Base-by-base conservation (phyloP, 1,140 invertebrate species). In the Heliconius nattereri region DNA sequence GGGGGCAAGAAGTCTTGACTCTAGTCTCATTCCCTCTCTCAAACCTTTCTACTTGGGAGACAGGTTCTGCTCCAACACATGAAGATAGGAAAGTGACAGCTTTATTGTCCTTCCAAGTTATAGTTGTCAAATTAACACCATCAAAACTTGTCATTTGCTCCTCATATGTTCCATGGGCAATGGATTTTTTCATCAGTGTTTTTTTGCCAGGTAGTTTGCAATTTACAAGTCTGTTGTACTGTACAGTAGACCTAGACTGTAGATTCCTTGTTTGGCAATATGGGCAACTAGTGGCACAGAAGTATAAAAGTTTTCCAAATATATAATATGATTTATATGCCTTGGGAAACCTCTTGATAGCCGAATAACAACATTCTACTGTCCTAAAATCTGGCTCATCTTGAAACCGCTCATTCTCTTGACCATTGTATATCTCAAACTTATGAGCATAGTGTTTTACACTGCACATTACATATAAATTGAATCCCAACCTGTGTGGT, bases 71-170 rank as follows among this genome's bases (percentile, higher is more conserved):
- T 82, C 91, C 90, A 83, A 86, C 86, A 89, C 88, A 91, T 78
- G 86, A 89, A 72, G 90, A 94, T 76, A 88, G 84, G 35, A 94
- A 86, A 79, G 85, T 88, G 71, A 94, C 92, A 78, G 76, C 52
- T 85, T 94, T 94, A 81, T 90, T 95, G 80, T 94, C 88, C 35
- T 88, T 90, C 87, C 87, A 89, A 79, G 80, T 81, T 73, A 85
- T 83, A 71, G 79, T 81, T 75, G 84, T 82, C 77, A 88, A 84
- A 81, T 87, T 87, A 83, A 88, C 77, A 84, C 85, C 88, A 54
- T 85, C 82, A 82, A 83, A 84, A 49, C 72, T 72, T 81, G 86
- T 79, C 81, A 87, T 81, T 71, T 83, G 78, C 78, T 89, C 85
- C 79, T 87, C 85, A 83, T 85, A 86, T 81, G 76, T 85, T 81